Percentiles rank a stretch among this genome's conserved stretches.
Evolutionary conservation across 1,140 invertebrate species (phyloP).

Genomic region (Heliothis subflexa): DNA sequence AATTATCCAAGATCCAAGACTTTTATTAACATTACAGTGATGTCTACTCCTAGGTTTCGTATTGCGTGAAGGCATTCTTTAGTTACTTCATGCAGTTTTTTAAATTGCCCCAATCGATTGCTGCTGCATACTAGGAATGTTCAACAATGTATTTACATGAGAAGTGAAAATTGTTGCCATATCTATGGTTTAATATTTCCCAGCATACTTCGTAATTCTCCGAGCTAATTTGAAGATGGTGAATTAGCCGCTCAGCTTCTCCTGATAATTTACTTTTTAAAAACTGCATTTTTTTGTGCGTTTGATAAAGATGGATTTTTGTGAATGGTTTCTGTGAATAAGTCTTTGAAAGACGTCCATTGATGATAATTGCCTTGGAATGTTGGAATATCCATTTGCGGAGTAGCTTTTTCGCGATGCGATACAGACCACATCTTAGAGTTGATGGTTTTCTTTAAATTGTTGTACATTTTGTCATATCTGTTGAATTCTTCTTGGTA

Average conservation of each 20-base stretch:
- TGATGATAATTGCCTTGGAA: conserved; percentile 11
- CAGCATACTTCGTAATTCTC: conserved; percentile 52
- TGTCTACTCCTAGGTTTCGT: conserved; percentile 46
- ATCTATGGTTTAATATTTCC: conserved; percentile 51
- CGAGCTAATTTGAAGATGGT: conserved; percentile 48
- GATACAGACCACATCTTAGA: conserved; percentile 37
- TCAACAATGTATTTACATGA: conserved; percentile 49
- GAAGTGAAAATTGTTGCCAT: conserved; percentile 51
- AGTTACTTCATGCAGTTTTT: conserved; percentile 43
- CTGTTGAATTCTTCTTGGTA: neutral
- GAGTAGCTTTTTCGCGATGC: conserved; percentile 36
- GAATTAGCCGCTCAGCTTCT: conserved; percentile 51
- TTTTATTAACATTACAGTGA: no score
- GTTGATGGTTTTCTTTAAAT: conserved; percentile 26
- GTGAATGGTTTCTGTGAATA: conserved; percentile 43
- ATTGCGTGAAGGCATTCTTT: conserved; percentile 46
- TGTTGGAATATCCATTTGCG: conserved; percentile 24
- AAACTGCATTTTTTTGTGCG: conserved; percentile 47
- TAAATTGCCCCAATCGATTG: conserved; percentile 26
- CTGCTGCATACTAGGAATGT: conserved; percentile 48
- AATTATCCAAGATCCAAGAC: no score
- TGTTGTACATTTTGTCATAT: neutral
- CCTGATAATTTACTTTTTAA: conserved; percentile 48
- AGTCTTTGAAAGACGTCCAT: conserved; percentile 19
- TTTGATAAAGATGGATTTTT: conserved; percentile 35